A percentile compares a stretch with the other conserved stretches of the same genome.
These are phyloP conservation scores for Allobates femoralis DNA, from an alignment of 2,797 vertebrate genomes.

Conservation along the genomic window DNA sequence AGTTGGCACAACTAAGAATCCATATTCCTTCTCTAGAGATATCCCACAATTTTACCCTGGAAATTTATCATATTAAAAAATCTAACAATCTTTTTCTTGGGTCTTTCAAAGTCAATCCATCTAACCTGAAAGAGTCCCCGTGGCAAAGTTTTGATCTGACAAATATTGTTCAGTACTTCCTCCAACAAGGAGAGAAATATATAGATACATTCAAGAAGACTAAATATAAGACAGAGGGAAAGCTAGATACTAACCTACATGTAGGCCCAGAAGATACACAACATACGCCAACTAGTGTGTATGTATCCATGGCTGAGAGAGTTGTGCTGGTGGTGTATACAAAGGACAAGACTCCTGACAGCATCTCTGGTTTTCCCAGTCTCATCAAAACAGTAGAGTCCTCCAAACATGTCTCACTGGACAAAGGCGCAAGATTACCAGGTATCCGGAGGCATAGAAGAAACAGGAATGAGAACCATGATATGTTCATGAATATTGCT, in stretches of 20 bases:
- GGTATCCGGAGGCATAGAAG: conserved; percentile 80
- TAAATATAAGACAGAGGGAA: conserved; percentile 27
- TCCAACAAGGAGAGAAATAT: conserved; percentile 65
- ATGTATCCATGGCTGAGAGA: conserved; percentile 64
- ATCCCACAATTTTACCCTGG: conserved; percentile 71
- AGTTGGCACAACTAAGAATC: conserved; percentile 82
- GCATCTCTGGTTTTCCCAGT: conserved; percentile 71
- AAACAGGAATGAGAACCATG: conserved; percentile 77
- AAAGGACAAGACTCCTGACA: conserved; percentile 71
- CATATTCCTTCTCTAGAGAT: conserved; percentile 71
- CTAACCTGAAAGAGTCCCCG: conserved; percentile 67
- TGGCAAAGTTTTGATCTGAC: conserved; percentile 86
- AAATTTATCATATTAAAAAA: conserved; percentile 80
- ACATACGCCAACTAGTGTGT: neutral
- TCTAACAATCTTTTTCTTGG: conserved; percentile 77
- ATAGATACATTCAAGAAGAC: neutral
- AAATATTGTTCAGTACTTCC: conserved; percentile 77
- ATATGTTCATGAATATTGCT: conserved; percentile 56
- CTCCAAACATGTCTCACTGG: conserved; percentile 80
- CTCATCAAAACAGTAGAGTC: conserved; percentile 84
- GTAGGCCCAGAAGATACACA: rapidly evolving
- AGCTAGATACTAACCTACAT: rapidly evolving
- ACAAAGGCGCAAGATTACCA: conserved; percentile 50
- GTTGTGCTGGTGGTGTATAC: conserved; percentile 86
- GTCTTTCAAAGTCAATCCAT: conserved; percentile 71